Evolutionary conservation across 2,113 vertebrate species (phyloP).

Genomic region (Prunella himalayana): DNA sequence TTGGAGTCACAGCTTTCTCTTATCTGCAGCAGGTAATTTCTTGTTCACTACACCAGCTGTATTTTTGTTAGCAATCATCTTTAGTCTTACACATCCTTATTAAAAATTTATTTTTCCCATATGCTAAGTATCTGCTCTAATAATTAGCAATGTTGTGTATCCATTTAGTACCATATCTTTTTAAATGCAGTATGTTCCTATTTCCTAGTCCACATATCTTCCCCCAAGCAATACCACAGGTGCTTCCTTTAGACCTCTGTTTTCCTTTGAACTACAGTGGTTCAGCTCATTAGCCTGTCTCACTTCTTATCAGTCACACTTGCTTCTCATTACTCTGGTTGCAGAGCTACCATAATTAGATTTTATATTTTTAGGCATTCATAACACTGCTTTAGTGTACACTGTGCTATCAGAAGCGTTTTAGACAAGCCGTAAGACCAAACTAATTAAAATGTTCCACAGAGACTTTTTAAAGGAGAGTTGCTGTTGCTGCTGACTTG

Average conservation of each 20-base stretch:
- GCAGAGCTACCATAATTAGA: slow-evolving; percentile 34
- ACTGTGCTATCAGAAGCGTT: not conserved
- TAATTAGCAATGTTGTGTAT: not conserved
- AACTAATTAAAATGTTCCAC: slow-evolving; percentile 41
- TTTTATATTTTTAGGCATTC: slow-evolving; percentile 44
- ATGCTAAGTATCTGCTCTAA: not conserved
- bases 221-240: not conserved
- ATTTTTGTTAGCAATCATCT: not conserved
- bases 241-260: not conserved
- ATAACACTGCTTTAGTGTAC: not conserved
- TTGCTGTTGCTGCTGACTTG: not conserved
- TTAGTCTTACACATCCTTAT: not conserved
- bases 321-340: not conserved
- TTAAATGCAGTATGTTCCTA: not conserved
- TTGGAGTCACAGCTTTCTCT: not conserved
- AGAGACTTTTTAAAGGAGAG: not conserved
- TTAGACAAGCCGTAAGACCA: slow-evolving; percentile 20
- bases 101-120: not conserved
- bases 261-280: slow-evolving; percentile 3
- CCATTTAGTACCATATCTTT: not conserved
- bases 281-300: slow-evolving; percentile 16
- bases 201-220: not conserved
- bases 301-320: slow-evolving; percentile 35
- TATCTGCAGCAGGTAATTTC: not conserved
- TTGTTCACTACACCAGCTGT: not conserved